Base-by-base conservation (phyloP, 2,888 invertebrate species). In the Coenonympha glycerion region DNA sequence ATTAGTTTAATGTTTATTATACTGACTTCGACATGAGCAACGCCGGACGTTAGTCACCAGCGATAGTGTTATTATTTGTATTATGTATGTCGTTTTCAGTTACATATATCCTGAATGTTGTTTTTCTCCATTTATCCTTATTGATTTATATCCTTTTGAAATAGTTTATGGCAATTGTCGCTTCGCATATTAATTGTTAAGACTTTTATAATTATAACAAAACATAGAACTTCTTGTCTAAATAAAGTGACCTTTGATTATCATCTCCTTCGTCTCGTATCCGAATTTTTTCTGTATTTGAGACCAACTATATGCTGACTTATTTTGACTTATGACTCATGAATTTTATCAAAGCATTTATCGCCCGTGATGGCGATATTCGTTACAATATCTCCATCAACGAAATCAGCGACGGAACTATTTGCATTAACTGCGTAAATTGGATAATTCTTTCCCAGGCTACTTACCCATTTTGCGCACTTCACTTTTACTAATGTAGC, bases 21-120 rank as follows among this genome's bases (percentile, higher is more conserved):
- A 22, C 24, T 42, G 21, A 22, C 6, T 1, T 31, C 15, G 30
- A 9, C 22, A 6, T 6, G 21, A n/a, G 9, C 15, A 15, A 9
- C n/a, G 6, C 49, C 24, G 53, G 46, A 49, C 36, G 41, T 42
- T 53, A 46, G 40, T 46, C 53, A 53, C 34, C 5, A 22, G 47
- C 41, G 53, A 53, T 53, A 49, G 36, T 36, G 8, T 11, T 11
- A 11, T n/a, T n/a, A n/a, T n/a, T n/a, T n/a, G n/a, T 15, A 8
- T 46, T n/a, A n/a, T n/a, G n/a, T n/a, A n/a, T n/a, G n/a, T n/a
- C n/a, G 46, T 46, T 49, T 41, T 46, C 46, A 46, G 49, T 41
- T 48, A 48, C n/a, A n/a, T 48, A 45, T 18, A 18, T 11, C 33
- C 28, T 18, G 16, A 8, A 18, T 24, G 21, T 21, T 26, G 28